These are phyloP conservation scores for Ammodytes dubius DNA, from an alignment of 2,113 vertebrate genomes.

Conservation along the genomic window DNA sequence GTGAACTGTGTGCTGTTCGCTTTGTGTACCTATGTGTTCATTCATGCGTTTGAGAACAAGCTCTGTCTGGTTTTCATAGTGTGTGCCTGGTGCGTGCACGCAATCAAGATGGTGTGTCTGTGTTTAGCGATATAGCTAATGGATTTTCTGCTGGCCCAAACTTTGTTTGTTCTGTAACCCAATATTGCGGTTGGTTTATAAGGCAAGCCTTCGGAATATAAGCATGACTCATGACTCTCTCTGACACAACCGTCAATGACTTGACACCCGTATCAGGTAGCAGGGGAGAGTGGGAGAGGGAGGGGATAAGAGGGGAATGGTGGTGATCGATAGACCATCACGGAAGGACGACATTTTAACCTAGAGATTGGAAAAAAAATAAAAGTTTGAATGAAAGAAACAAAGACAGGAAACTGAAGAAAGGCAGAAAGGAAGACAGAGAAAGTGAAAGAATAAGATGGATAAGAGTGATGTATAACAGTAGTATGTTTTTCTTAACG, in stretches of 20 bases:
- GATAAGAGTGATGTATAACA: neutral
- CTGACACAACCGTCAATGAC: slow-evolving; percentile 76
- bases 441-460: neutral
- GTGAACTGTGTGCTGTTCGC: neutral
- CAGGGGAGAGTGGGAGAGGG: slow-evolving; percentile 2
- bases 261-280: slow-evolving; percentile 75
- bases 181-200: slow-evolving; percentile 76
- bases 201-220: slow-evolving; percentile 79
- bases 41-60: slow-evolving; percentile 36
- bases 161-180: slow-evolving; percentile 83
- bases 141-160: slow-evolving; percentile 78
- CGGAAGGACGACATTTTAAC: slow-evolving; percentile 41
- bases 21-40: slow-evolving; percentile 1
- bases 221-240: slow-evolving; percentile 81
- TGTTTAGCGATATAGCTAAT: slow-evolving; percentile 83
- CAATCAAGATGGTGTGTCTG: slow-evolving; percentile 39
- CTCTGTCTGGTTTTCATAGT: slow-evolving; percentile 45
- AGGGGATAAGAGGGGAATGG: slow-evolving; percentile 13
- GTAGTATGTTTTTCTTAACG: slow-evolving; percentile 11
- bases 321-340: slow-evolving; percentile 63
- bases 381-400: neutral
- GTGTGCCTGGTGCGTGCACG: neutral
- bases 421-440: neutral
- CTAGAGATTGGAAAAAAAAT: neutral
- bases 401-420: neutral